Conservation (phyloP, 2,888 invertebrate species). For the Cheiracanthium punctorium region DNA sequence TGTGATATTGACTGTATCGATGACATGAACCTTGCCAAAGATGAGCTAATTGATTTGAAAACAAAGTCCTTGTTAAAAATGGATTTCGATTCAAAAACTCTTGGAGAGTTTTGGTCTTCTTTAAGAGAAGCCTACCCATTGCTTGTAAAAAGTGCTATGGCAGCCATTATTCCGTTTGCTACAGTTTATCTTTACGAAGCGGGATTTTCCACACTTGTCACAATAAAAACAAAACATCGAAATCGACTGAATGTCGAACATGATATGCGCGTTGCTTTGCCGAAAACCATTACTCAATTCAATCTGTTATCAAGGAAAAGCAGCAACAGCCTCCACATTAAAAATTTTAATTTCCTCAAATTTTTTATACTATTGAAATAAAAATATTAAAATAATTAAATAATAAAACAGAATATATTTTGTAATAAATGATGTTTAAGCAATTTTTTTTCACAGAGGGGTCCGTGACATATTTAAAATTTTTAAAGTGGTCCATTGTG, state of each 20-base stretch:
- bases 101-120: no score
- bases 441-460: conserved; percentile 51
- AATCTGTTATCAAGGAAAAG: no score
- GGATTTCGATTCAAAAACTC: conserved; percentile 20
- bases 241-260: conserved; percentile 38
- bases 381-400: no score
- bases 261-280: no score
- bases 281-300: no score
- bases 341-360: no score
- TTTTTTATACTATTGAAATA: no score
- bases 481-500: conserved; percentile 53
- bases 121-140: no score
- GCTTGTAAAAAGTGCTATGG: conserved; percentile 53
- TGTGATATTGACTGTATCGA: conserved; percentile 21
- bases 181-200: conserved; percentile 52
- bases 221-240: conserved; percentile 30
- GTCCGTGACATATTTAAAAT: conserved; percentile 51
- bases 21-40: conserved; percentile 19
- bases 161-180: conserved; percentile 56
- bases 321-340: no score
- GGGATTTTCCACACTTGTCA: conserved; percentile 43
- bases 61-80: conserved; percentile 17
- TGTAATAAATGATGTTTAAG: conserved; percentile 42
- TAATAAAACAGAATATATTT: conserved; percentile 41
- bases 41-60: conserved; percentile 21